Evolutionary conservation across 2,113 vertebrate genomes (phyloP), one percentile per base, ranked within the genome.

Genomic region (Forbesichthys papilliferus): DNA sequence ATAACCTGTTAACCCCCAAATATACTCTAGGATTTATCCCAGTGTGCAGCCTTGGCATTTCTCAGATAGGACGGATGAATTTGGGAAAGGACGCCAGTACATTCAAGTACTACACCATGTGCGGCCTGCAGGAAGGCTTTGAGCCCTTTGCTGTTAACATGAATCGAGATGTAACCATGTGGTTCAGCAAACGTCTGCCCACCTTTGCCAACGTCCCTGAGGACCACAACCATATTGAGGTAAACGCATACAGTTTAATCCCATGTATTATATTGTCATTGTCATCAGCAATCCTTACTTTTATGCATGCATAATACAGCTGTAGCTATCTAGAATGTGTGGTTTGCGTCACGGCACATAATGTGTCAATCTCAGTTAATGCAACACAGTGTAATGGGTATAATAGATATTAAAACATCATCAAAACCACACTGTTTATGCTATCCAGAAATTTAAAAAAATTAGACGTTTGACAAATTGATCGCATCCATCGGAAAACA

Each of bases 121-220:
- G 94, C 34, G 97, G 97, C 59, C 96, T 99, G 55, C 97, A 99
- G 77, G 97, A 99, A 83, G 97, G 97, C 75, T 99, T 98, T 72
- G 96, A 99, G 78, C 97, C 97, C 67, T 99, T 96, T 47, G 96
- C 95, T 27, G 97, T 99, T 75, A 99, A 99, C 90, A 99, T 96
- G 96, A 98, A 99, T 79, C 88, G 96, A 78, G 95, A 99, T 3
- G 93, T 99, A 72, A 95, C 96, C 42, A 96, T 99, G 96, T 99
- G 97, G 97, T 99, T 98, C 87, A 99, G 96, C 92, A 99, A 99
- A 87, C 96, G 96, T 66, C 92, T 99, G 74, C 96, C 97, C n/a
- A 98, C 97, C 0, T 99, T 99, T 85, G 92, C 96, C 88, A 96
- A 94, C 2, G 93, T 97, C 66, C 96, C 96, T 46, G 86, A 91